Conservation (phyloP, 2,113 vertebrate species). For the Melospiza georgiana region DNA sequence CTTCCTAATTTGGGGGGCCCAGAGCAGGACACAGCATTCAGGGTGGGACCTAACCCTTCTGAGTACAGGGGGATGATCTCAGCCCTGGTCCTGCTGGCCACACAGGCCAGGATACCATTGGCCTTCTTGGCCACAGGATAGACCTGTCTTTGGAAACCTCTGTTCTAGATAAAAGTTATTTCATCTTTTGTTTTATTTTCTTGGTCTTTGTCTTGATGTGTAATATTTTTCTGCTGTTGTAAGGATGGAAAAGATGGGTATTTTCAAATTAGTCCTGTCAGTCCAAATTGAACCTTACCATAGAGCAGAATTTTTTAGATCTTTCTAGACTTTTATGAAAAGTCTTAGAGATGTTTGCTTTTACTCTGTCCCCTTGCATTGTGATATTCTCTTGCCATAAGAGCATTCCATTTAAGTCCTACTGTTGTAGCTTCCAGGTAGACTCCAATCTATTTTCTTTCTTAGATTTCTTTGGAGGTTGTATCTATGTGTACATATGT, state of each 20-base stretch:
- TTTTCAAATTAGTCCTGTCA: neutral
- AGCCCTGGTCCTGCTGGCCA: neutral
- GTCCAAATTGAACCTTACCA: neutral
- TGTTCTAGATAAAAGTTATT: neutral
- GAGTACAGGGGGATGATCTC: neutral
- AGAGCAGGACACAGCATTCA: neutral
- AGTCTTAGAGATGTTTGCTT: neutral
- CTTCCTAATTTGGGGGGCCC: neutral
- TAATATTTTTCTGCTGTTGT: neutral
- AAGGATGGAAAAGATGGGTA: neutral
- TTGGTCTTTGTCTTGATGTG: neutral
- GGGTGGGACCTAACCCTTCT: neutral
- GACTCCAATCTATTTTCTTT: neutral
- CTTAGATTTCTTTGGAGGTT: neutral
- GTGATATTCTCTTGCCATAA: neutral
- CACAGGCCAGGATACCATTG: neutral
- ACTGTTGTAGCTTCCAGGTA: neutral
- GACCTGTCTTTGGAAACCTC: neutral
- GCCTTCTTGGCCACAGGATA: neutral
- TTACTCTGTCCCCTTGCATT: neutral
- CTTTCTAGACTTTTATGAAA: neutral
- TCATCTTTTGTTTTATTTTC: neutral
- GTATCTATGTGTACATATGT: neutral
- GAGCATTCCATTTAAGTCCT: slow-evolving; percentile 5
- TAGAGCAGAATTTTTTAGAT: neutral